Base-by-base conservation (phyloP, 2,888 invertebrate genomes). In the Portevinia maculata region DNA sequence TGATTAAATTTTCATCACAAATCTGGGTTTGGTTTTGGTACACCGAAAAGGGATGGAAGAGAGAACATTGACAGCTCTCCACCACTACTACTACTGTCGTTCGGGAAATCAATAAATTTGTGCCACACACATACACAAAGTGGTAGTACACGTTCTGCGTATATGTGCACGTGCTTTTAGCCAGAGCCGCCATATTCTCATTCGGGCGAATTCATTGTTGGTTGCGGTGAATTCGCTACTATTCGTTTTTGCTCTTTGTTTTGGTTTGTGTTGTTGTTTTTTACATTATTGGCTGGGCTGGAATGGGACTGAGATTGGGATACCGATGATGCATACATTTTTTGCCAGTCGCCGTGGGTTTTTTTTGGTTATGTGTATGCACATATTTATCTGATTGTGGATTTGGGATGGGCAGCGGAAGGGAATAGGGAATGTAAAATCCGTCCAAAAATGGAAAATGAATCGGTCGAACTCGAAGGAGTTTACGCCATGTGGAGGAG, bases 101-200 rank as follows among this genome's bases (percentile, higher is more conserved):
- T 78, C 78, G 67, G 71, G 78, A 83, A 83, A 83, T 83, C 83
- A 78, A 83, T 83, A 83, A 83, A 83, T 73, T n/a, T 67, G 71
- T 83, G 65, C 76, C 37, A 76, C 70, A 83, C 24, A 59, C 62
- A 78, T 28, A 76, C 17, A 37, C 9, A 44, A 8, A 60, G 24
- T 1, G 2, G 48, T 4, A 41, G 75, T 62, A 60, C 65, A 71
- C 64, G 28, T 46, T 62, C 39, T 74, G 32, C 21, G 74, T 74
- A 21, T 55, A 41, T 67, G 41, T 67, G 60, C 79, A 79, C 79
- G 83, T 83, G 83, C 83, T 78, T 57, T 19, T 53, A 62, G 60
- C 28, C 32, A 11, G 46, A 70, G 76, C 70, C 78, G 65, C 76
- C 71, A 83, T 83, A 39, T 65, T 70, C 59, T 5, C 19, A 57